These are phyloP conservation scores for Hermaeophaga mercurialis DNA, from an alignment of 2,888 invertebrate genomes.

Conservation along the genomic window DNA sequence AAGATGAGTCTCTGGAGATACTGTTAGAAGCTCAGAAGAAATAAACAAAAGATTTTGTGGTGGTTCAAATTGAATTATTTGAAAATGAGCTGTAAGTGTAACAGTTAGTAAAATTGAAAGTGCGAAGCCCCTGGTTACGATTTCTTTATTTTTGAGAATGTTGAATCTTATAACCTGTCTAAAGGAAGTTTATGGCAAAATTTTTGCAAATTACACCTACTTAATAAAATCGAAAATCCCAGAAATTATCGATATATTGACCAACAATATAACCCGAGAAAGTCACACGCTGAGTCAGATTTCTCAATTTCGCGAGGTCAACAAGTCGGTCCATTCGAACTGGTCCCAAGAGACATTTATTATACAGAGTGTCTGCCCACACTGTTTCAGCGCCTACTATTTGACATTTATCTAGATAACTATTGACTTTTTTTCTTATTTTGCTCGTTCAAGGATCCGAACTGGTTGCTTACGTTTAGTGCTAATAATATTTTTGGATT, in stretches of 20 bases:
- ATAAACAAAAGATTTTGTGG: no score
- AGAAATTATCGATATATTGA: not conserved
- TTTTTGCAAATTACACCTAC: no score
- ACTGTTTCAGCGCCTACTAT: conserved; percentile 16
- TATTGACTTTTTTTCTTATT: not conserved
- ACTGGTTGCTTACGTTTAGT: not conserved
- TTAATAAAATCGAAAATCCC: no score
- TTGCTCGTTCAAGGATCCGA: not conserved
- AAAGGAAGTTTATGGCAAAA: no score
- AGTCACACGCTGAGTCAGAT: conserved; percentile 40
- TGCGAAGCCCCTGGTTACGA: no score
- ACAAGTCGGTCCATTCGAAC: conserved; percentile 34
- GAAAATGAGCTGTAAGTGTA: no score
- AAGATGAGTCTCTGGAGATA: not conserved
- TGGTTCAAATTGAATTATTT: no score
- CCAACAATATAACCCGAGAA: conserved; percentile 12
- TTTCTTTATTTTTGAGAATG: no score
- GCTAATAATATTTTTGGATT: not conserved
- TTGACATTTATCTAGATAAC: conserved; percentile 20
- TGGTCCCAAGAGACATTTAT: conserved; percentile 36
- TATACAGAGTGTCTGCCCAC: conserved; percentile 23
- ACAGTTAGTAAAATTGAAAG: no score
- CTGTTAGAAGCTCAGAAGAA: no score
- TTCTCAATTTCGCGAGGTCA: conserved; percentile 43
- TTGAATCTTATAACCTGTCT: no score